phyloP scores from a whole-genome alignment of 1,140 invertebrate genomes.

The Habropoda laboriosa region DNA sequence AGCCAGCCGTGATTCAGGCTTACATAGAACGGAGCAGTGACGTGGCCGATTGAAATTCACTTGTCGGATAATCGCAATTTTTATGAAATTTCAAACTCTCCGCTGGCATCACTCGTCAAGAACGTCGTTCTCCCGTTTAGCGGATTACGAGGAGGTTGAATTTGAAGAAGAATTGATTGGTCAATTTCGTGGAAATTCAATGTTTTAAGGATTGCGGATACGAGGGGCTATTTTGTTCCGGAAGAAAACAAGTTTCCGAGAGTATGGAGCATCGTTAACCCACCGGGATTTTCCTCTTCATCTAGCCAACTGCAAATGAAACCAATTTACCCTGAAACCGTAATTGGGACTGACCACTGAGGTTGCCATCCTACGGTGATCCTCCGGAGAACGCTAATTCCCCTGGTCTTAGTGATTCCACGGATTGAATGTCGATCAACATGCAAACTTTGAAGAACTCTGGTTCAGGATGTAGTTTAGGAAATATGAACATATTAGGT shows the following conservation, averaged over 20 bases:
- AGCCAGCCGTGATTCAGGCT: not conserved
- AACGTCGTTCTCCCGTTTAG: not conserved
- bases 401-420: constrained; percentile 1
- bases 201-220: not conserved
- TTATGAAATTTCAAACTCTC: too few relatives aligned
- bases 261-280: not conserved
- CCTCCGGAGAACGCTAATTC: not conserved
- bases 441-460: not conserved
- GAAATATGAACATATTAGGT: too few relatives aligned
- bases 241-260: not conserved
- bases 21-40: not conserved
- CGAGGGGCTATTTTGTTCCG: not conserved
- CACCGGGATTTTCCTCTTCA: not conserved
- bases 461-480: not conserved
- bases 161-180: not conserved
- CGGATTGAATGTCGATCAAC: too few relatives aligned
- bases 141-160: not conserved
- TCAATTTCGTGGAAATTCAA: not conserved
- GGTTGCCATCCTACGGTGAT: not conserved
- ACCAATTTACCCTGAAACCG: constrained; percentile 3
- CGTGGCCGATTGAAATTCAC: not conserved
- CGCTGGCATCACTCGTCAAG: not conserved
- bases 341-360: constrained; percentile 18
- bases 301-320: constrained; percentile 6
- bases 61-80: too few relatives aligned